A percentile compares a stretch with the other conserved stretches of the same genome.
Conservation (phyloP, 2,113 vertebrate species). For the Manacus vitellinus region DNA sequence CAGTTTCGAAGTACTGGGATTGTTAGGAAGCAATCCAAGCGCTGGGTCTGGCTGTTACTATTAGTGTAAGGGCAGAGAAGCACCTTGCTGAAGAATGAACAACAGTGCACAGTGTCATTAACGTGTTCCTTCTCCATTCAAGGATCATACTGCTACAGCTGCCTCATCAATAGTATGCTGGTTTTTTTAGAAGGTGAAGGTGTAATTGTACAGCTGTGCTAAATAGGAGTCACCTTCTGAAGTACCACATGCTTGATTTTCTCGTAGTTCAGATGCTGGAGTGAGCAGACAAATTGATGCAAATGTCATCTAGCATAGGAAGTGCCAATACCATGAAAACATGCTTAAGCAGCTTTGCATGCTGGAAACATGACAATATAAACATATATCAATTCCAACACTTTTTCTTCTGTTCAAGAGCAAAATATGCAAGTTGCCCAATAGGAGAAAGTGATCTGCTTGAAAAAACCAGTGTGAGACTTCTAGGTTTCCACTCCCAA, state of each 20-base stretch:
- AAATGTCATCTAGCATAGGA: background rate
- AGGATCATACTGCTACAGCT: fast-evolving
- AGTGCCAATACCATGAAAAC: background rate
- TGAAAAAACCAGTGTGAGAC: background rate
- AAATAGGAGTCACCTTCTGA: background rate
- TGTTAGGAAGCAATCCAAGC: background rate
- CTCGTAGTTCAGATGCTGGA: background rate
- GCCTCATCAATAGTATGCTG: background rate
- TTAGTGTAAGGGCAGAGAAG: background rate
- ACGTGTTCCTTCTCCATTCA: fast-evolving
- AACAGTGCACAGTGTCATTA: background rate
- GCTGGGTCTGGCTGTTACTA: background rate
- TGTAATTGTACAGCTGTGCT: background rate
- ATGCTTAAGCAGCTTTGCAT: background rate
- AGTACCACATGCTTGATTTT: background rate
- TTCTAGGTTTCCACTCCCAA: background rate
- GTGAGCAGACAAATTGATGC: background rate
- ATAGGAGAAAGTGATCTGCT: background rate
- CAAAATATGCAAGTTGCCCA: fast-evolving
- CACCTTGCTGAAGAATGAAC: fast-evolving
- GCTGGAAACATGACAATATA: background rate
- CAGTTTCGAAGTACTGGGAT: background rate
- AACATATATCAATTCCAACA: background rate
- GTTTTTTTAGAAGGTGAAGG: background rate
- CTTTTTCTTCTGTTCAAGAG: background rate